Evolutionary conservation across 1,140 invertebrate genomes (phyloP), one percentile per base, ranked within the genome.

Genomic region (Pogonomyrmex barbatus): DNA sequence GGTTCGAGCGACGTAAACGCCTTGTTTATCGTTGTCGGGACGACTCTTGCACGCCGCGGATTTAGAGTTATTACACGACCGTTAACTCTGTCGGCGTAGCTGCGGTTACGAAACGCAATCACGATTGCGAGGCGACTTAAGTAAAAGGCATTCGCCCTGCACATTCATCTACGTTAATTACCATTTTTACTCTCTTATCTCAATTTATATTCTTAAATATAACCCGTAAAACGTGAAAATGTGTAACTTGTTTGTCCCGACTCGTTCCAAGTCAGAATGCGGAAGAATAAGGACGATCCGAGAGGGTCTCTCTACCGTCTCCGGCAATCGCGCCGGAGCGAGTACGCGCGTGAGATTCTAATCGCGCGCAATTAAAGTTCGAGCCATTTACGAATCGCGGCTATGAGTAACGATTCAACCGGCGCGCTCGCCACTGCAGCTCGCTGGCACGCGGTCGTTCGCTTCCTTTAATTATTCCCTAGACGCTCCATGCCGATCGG

Each of bases 401-500:
- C 54, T 83, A 83, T 83, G 79, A 83, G 79, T 83, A 83, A 83
- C 79, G 79, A 83, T 83, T 62, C 77, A 52, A 39, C 42, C 30
- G 12, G 71, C 86, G 36, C 14, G 56, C 45, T 67, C 52, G 12
- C 45, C 73, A 17, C 1, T 33, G 54, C 24, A 24, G 30, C 33
- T 36, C 9, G 52, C 71, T 12, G 14, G 36, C 63, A 30, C 65
- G 30, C 47, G 56, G 76, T 60, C 63, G 62, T 42, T 76, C 89
- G 58, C 56, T 87, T 75, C 85, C 75, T 76, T 90, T 90, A 90
- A 90, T 90, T 90, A 90, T 88, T 89, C 86, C 85, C 58, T 54
- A 62, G 86, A 86, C 77, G 84, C 39, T 90, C 85, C 81, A 68
- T 67, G 71, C 67, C 89, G 77, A 82, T 83, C 82, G 82, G 82